Base-by-base conservation (phyloP, 2,797 vertebrate genomes). In the Tragelaphus oryx region DNA sequence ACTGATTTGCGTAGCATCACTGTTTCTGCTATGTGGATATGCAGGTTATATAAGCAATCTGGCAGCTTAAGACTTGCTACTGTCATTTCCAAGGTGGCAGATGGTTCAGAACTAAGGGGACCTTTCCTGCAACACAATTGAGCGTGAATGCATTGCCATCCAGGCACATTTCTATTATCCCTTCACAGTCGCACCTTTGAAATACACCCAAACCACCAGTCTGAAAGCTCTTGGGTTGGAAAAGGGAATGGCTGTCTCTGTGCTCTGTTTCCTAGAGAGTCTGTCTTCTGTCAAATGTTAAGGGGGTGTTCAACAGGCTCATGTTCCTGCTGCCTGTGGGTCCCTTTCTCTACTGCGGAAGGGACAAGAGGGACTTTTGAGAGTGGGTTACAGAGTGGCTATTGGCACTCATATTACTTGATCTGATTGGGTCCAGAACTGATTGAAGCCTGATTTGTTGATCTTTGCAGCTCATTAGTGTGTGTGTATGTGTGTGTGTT, bases 21-120 rank as follows among this genome's bases (percentile, higher is more conserved):
- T 92, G 52, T 79, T 96, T 76, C 94, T 91, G 89, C 93, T 4
- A 8, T 57, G 83, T 74, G 94, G 97, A 79, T 33, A 55, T 87
- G 94, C 44, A 88, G 87, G 4, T 96, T 97, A 95, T 24, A 84
- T 86, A 96, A 98, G 90, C 98, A 97, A 83, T 95, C 96, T 97
- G 98, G 81, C 96, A 94, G 87, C 76, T 87, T 92, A 44, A 86
- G 89, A 95, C 97, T 97, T 90, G 95, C 96, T 97, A 90, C 96
- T 97, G 92, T 95, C 94, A 30, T 97, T 97, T 98, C 98, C 95
- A 96, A 97, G 97, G 94, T 95, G 93, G 92, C 98, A 98, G 97
- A 97, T 97, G 97, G 96, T 11, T 78, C 26, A 80, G 96, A 55
- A 94, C 90, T 48, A 89, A 96, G 97, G 97, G 95, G 86, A 81